phyloP scores from a whole-genome alignment of 2,888 invertebrate genomes.

The Agrochola macilenta region DNA sequence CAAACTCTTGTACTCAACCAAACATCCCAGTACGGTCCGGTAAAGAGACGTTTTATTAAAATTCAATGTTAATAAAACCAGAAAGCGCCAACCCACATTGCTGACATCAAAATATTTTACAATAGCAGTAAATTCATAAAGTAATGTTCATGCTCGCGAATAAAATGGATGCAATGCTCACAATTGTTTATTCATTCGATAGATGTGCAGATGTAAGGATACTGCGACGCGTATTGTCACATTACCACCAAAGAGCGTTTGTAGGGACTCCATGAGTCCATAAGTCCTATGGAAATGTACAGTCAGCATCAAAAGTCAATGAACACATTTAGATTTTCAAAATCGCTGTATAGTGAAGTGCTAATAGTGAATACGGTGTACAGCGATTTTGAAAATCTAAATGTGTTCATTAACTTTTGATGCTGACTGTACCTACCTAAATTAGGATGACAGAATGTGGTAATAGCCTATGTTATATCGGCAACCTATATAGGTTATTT shows the following conservation, averaged over 20 bases:
- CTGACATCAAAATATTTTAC: conserved; percentile 70
- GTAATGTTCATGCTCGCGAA: conserved; percentile 68
- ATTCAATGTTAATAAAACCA: conserved; percentile 60
- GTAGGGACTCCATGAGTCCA: conserved; percentile 60
- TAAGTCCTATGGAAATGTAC: conserved; percentile 9
- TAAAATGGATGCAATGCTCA: conserved; percentile 62
- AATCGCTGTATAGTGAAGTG: too few species aligned
- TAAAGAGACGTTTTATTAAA: conserved; percentile 57
- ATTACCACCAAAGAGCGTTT: conserved; percentile 45
- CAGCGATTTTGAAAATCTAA: too few species aligned
- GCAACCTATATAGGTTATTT: neutral
- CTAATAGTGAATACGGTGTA: too few species aligned
- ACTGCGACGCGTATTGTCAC: conserved; percentile 59
- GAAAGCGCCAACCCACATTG: conserved; percentile 55
- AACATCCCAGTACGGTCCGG: conserved; percentile 9
- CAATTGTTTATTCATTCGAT: conserved; percentile 70
- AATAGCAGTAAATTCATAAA: conserved; percentile 68
- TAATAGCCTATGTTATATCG: neutral
- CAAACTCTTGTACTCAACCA: neutral
- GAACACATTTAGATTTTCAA: too few species aligned
- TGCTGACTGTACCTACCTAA: too few species aligned
- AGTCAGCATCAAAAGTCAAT: too few species aligned
- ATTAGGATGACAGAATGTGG: neutral
- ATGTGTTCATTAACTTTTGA: too few species aligned
- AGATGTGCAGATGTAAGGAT: conserved; percentile 64